A percentile compares a stretch with the other conserved stretches of the same genome.
These are phyloP conservation scores for Chelonia mydas DNA, from an alignment of 2,797 vertebrate species.

Conservation along the genomic window DNA sequence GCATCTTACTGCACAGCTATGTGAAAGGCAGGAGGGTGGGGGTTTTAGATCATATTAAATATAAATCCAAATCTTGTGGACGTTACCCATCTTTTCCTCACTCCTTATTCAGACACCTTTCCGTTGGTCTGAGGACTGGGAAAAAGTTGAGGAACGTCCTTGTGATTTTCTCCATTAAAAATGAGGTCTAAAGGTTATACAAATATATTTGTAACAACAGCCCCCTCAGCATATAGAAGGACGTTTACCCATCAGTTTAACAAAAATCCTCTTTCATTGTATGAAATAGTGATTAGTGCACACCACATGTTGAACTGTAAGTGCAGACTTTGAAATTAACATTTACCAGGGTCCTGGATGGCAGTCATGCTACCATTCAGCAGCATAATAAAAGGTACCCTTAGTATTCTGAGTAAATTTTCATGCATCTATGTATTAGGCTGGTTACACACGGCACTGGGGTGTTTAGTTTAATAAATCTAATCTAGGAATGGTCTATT, in stretches of 20 bases:
- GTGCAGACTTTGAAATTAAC: not conserved
- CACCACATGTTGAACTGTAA: not conserved
- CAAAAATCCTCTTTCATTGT: not conserved
- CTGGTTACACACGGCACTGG: not conserved
- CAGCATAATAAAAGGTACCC: accelerated
- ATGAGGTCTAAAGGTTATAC: no score
- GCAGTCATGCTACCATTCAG: not conserved
- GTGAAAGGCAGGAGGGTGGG: not conserved
- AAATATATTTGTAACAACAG: accelerated
- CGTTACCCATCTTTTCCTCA: not conserved
- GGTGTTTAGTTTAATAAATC: not conserved
- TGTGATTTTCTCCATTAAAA: no score
- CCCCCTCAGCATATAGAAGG: no score
- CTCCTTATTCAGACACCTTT: not conserved
- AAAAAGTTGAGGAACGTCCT: not conserved
- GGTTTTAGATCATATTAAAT: not conserved
- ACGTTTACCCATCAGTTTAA: not conserved
- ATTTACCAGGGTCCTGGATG: accelerated
- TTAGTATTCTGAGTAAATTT: accelerated
- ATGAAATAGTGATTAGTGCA: accelerated
- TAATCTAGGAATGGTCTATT: accelerated
- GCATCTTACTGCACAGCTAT: not conserved
- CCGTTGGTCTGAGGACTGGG: not conserved
- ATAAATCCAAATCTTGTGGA: not conserved
- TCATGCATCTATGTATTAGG: accelerated